Base-by-base conservation (phyloP, 1,140 invertebrate genomes). In the Magallana gigas region DNA sequence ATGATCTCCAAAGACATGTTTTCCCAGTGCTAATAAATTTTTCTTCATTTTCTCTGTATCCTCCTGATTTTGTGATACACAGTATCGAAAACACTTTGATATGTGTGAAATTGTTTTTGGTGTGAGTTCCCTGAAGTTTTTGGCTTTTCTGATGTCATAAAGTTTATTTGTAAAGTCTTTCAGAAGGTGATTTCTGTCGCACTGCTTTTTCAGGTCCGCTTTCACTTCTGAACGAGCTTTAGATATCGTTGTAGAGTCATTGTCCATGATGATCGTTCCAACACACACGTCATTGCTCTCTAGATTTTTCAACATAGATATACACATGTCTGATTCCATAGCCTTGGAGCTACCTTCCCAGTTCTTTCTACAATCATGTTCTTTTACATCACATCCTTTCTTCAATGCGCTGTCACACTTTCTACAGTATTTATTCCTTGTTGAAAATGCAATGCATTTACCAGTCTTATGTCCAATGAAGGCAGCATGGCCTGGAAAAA, bases 91-190 rank as follows among this genome's bases (percentile, higher is more conserved):
- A 80, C 71, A 80, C 23, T 80, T 80, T 12, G 71, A 80, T 48
- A 80, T n/a, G 36, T 80, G 71, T 23, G 71, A 14, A 80, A 80
- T 80, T 18, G 71, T 80, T 80, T 80, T 80, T 80, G 71, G 23
- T 29, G 18, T 80, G 14, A 48, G 71, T 23, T 80, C 36, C 71
- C 23, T 80, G 71, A 29, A 80, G 23, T 80, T 80, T 23, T 80
- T 18, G 5, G 71, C 12, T 80, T 80, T 80, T 29, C 29, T 29
- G n/a, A 80, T 14, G 12, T 80, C 76, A 8, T 14, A 56, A 23
- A 29, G 76, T 23, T 80, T 80, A 80, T 80, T 80, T 80, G 76
- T 80, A 80, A 80, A 80, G n/a, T 80, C n/a, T 80, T 80, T 80
- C 23, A 29, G 48, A 29, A 23, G n/a, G 23, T 80, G 76, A 56